phyloP scores from a whole-genome alignment of 2,797 vertebrate species.

The Okamejei kenojei region DNA sequence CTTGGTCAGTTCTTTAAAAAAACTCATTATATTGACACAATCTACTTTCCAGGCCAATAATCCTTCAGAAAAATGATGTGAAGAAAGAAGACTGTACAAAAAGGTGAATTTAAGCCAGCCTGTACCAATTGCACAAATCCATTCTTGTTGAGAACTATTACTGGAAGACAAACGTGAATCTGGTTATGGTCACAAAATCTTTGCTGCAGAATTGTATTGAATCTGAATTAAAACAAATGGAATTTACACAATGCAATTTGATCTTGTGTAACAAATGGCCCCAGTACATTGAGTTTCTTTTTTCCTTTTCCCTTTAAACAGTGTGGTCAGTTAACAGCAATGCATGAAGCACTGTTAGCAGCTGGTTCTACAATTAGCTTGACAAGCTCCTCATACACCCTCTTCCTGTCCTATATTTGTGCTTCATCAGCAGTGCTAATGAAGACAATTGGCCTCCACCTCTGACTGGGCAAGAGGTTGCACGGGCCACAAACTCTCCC shows the following conservation, averaged over 20 bases:
- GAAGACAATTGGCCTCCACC: constrained; percentile 50
- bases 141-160: not conserved
- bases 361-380: constrained; percentile 13
- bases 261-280: not conserved
- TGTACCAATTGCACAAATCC: not conserved
- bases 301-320: not conserved
- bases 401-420: constrained; percentile 33
- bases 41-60: too few relatives aligned
- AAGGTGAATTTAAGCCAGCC: not conserved
- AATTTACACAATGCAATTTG: not conserved
- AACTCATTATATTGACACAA: too few relatives aligned
- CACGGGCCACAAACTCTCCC: constrained; percentile 54
- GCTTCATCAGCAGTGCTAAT: constrained; percentile 51
- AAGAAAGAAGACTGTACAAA: not conserved
- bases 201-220: not conserved
- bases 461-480: constrained; percentile 52
- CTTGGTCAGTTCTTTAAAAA: too few relatives aligned
- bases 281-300: not conserved
- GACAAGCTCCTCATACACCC: constrained; percentile 16
- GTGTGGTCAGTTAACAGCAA: constrained; percentile 31
- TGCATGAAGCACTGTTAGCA: constrained; percentile 5
- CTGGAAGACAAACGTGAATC: not conserved
- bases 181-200: not conserved
- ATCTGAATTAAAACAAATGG: not conserved
- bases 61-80: too few relatives aligned